A percentile compares a stretch with the other conserved stretches of the same genome.
Evolutionary conservation across 2,797 vertebrate genomes (phyloP).

Genomic region (Dicrostonyx torquatus): DNA sequence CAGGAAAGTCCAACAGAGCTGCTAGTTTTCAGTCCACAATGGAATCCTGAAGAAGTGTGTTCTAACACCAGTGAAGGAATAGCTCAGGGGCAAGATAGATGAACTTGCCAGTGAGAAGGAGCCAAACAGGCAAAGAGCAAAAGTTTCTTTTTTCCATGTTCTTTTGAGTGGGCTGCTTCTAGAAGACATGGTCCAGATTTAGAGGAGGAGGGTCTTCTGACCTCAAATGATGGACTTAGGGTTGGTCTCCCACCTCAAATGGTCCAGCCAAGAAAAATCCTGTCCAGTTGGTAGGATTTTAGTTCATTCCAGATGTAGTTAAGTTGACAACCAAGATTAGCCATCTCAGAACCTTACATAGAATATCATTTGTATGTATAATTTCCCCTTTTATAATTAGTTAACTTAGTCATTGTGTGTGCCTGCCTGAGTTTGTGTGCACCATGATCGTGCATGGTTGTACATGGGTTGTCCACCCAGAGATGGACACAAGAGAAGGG

Average conservation of each 20-base stretch:
- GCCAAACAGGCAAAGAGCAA: background rate
- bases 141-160: background rate
- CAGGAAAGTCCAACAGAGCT: background rate
- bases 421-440: background rate
- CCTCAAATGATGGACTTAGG: background rate
- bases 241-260: background rate
- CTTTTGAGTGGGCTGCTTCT: background rate
- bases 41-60: background rate
- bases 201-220: background rate
- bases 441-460: no score
- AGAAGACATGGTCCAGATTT: no score
- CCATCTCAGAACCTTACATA: background rate
- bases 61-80: background rate
- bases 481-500: no score
- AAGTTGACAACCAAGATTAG: background rate
- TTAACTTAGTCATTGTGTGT: background rate
- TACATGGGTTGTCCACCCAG: no score
- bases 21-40: background rate
- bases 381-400: background rate
- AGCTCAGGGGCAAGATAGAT: background rate
- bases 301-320: background rate
- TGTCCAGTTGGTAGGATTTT: background rate
- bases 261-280: background rate
- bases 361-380: background rate
- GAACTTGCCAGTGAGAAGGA: background rate